Base-by-base conservation (phyloP, 2,888 invertebrate genomes). In the Synergus itoensis region DNA sequence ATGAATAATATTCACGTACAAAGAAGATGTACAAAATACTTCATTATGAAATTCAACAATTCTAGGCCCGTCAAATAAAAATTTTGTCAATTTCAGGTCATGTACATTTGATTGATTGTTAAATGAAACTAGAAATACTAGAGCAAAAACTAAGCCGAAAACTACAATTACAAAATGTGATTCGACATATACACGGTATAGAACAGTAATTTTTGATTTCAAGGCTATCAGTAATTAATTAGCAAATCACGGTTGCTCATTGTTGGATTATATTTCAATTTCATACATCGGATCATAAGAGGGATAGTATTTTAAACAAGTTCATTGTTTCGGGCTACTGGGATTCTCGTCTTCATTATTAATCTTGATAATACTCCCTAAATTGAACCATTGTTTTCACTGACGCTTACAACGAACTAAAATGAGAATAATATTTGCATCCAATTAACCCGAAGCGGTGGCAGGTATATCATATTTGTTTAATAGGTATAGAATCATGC, bases 361-460 rank as follows among this genome's bases (percentile, higher is more conserved):
- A 53, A 73, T 73, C 53, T 73, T 57, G 73, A 73, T 53, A 28
- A 53, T 69, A 48, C 69, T 28, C 28, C 28, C 69, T 78, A 81
- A 81, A 63, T 77, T 78, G 57, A 64, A 73, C 65, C 73, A 79
- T 82, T 81, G 81, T 83, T 80, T 81, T 69, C 67, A 69, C 63
- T 64, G 76, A 40, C n/a, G 18, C 48, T 57, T 73, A 18, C 53
- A 57, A 21, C 1, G 40, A 62, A 36, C 57, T 28, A 60, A 53
- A 64, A 53, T 36, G 75, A 77, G 81, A 84, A 84, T 84, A 85
- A 84, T 84, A 84, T 85, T 85, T 85, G 83, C 85, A 84, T 84
- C 82, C 79, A 83, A 84, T 84, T 84, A 84, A 80, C 67, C 77
- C 57, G 36, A 36, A 36, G 36, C 36, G 60, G 45, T 45, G 77